Evolutionary conservation across 1,140 invertebrate genomes (phyloP).

Genomic region (Lamellibrachia luymesi): DNA sequence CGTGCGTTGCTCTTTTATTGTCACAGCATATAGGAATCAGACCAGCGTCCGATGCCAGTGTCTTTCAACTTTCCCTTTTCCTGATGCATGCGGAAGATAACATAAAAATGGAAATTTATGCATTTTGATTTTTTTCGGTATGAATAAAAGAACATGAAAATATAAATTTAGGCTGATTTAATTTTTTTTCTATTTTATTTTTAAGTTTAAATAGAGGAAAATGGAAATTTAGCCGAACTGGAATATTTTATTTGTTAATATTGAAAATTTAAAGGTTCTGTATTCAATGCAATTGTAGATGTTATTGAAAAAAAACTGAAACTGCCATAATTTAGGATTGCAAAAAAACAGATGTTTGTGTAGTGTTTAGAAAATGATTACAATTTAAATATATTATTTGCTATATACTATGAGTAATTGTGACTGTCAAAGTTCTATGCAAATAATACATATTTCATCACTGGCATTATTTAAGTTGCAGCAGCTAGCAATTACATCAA

Average conservation of each 20-base stretch:
- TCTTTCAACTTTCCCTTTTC: neutral
- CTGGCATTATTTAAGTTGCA: too few relatives aligned
- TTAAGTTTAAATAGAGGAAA: neutral
- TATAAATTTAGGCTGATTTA: neutral
- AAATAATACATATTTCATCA: too few relatives aligned
- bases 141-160: neutral
- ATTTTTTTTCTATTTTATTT: neutral
- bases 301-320: neutral
- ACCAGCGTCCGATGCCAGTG: neutral
- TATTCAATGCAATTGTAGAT: neutral
- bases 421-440: too few relatives aligned
- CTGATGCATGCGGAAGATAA: neutral
- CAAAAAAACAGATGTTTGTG: neutral
- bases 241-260: neutral
- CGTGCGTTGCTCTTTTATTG: neutral
- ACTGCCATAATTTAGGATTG: neutral
- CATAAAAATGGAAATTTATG: neutral
- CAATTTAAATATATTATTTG: neutral
- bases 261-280: neutral
- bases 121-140: neutral
- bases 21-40: neutral
- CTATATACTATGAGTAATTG: too few relatives aligned
- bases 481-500: too few relatives aligned
- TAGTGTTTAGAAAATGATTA: neutral
- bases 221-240: neutral